Base-by-base conservation (phyloP, 2,797 vertebrate species). In the Catostomus latipinnis region DNA sequence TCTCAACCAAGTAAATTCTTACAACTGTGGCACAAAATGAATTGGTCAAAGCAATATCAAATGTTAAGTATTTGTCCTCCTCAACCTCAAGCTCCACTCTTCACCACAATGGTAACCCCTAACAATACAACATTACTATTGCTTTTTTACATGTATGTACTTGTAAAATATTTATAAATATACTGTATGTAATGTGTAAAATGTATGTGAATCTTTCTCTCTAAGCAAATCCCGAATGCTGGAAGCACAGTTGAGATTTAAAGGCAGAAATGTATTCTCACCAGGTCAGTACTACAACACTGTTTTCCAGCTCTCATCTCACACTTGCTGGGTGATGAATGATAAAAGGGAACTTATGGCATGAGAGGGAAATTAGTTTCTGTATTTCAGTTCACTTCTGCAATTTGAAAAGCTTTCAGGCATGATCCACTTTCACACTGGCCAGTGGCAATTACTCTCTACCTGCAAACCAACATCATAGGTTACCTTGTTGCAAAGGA, bases 281-380 rank as follows among this genome's bases (percentile, higher is more conserved):
- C 67, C 45, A 22, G 53, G 34, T 4, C 34, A 34, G 34, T 34
- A 34, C 34, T 34, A 34, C 34, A 34, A 34, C 34, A 49, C 56
- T n/a, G 5, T 4, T 46, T 68, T 45, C 74, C 56, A 67, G 67
- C 45, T 68, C 16, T 57, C 53, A 76, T 49, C 45, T 58, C 9
- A n/a, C 53, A 16, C 63, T 67, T 67, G 14, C 63, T 18, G 6
- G 63, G 58, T 68, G 74, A 76, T 49, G 45, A 76, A 76, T 57
- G 16, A 76, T 34, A 58, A 60, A 68, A 43, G 45, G 14, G 54
- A 48, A 58, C 11, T 18, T 1, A 22, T 58, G 6, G 6, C 45
- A 48, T 48, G 43, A 22, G 8, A 56, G 62, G n/a, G 4, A 76
- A 76, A 76, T 53, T 0, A 68, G 48, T 68, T 58, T 76, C 53